Base-by-base conservation (phyloP, 2,888 invertebrate genomes). In the Ferrisia virgata region DNA sequence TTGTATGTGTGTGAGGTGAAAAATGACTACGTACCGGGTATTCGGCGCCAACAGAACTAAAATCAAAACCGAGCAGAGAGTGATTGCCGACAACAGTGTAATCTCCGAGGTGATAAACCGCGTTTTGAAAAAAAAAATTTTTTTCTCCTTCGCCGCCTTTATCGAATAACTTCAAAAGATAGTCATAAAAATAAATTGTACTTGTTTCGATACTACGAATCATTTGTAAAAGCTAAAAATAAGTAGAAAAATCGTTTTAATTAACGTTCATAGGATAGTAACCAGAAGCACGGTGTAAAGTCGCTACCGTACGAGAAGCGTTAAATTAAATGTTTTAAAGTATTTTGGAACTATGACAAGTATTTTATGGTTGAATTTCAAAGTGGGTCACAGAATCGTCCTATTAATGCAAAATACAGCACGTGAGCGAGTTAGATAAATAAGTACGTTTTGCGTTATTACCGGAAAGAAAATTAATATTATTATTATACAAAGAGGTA, bases 301-400 rank as follows among this genome's bases (percentile, higher is more conserved):
- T 43, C 15, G 47, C 18, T 18, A 18, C 9, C 18, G 47, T 47
- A 9, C n/a, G n/a, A n/a, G 18, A 47, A 47, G 47, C 47, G 33
- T 72, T 72, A 72, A 72, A 72, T 72, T 72, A 36, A 72, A 72
- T 25, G 72, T 72, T 72, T 72, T 72, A 72, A 72, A 72, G 33
- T 36, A 72, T 72, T 72, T 72, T 72, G 72, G 72, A 72, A 72
- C 72, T 72, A 72, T 72, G 72, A 72, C 72, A 72, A 72, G 72
- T 72, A 72, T 72, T 72, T 33, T 33, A 72, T 72, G 33, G 33
- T 72, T 64, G 58, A 64, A 64, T 33, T 72, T 72, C 33, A 33
- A 72, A 72, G 72, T 72, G 72, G 72, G 72, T 72, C 72, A 64
- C 11, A 33, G 33, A 72, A 25, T 72, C 28, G 72, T 72, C 72